Base-by-base conservation (phyloP, 2,797 vertebrate genomes). In the Scolopax bukidnonensis region DNA sequence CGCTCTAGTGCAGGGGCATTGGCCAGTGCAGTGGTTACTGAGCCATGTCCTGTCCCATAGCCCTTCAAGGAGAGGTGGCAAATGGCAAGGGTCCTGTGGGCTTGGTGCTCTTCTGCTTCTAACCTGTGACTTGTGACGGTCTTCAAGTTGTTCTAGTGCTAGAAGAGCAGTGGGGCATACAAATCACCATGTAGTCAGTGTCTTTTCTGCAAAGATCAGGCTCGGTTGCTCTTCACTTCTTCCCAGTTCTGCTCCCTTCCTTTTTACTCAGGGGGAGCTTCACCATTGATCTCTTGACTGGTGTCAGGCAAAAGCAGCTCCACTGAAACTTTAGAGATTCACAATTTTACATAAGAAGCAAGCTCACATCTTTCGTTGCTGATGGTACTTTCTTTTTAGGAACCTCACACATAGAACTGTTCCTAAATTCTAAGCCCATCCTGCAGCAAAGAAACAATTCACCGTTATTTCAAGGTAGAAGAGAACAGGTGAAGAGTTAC, bases 1-100 rank as follows among this genome's bases (percentile, higher is more conserved):
- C 2, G 0, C 18, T 61, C 11, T 17, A 6, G 14, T 5, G 16
- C 20, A 16, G 65, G 45, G 20, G 6, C 24, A 6, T 33, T 19
- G 28, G 40, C 45, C 54, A 33, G 50, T 1, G 0, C 23, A 5
- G 3, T 20, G 38, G 17, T 21, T 73, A 24, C 25, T 5, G 51
- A 75, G 23, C 30, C 54, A 1, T 0, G 0, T 63, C 33, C 53
- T 57, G 28, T 41, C 28, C 74, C 27, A 3, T 33, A 67, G 41
- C 27, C 18, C 53, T 65, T 18, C 16, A 20, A 18, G 33, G 30
- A 23, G 57, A 28, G 11, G 12, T 38, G 53, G 40, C 4, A 17
- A 54, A 14, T 27, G 36, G 47, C 28, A 21, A 21, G 25, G 17
- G 23, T 45, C 15, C 23, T 17, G 3, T 38, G 36, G 43, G n/a